Percentiles rank a stretch among this genome's conserved stretches.
These are phyloP conservation scores for Lagopus leucura DNA, from an alignment of 2,113 vertebrate genomes.

Conservation along the genomic window DNA sequence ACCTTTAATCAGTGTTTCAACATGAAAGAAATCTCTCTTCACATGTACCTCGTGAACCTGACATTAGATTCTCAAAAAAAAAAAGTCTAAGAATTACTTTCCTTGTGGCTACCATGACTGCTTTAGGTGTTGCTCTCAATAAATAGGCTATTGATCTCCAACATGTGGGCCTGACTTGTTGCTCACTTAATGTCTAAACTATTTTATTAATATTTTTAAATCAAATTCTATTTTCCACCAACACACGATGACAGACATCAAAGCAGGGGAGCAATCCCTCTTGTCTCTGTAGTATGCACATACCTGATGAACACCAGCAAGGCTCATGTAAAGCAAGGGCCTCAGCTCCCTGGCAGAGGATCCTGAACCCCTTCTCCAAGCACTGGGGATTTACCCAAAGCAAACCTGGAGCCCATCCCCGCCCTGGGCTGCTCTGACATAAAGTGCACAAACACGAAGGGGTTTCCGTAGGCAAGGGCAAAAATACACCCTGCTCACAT, in stretches of 20 bases:
- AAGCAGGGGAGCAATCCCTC: background rate
- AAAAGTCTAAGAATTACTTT: background rate
- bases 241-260: background rate
- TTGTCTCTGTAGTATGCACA: rapidly evolving
- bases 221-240: conserved; percentile 28
- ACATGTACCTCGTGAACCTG: background rate
- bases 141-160: background rate
- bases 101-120: background rate
- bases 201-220: background rate
- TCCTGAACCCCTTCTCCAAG: background rate
- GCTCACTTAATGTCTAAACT: conserved; percentile 7
- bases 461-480: background rate
- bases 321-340: rapidly evolving
- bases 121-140: background rate
- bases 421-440: background rate
- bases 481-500: background rate
- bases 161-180: background rate
- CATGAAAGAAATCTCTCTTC: background rate
- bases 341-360: background rate
- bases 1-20: background rate
- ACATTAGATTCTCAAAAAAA: background rate
- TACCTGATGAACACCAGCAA: background rate
- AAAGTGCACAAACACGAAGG: background rate
- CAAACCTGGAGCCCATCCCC: rapidly evolving
- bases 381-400: background rate